Conservation (phyloP, 2,113 vertebrate genomes). For the Mesembrinibis cayennensis region DNA sequence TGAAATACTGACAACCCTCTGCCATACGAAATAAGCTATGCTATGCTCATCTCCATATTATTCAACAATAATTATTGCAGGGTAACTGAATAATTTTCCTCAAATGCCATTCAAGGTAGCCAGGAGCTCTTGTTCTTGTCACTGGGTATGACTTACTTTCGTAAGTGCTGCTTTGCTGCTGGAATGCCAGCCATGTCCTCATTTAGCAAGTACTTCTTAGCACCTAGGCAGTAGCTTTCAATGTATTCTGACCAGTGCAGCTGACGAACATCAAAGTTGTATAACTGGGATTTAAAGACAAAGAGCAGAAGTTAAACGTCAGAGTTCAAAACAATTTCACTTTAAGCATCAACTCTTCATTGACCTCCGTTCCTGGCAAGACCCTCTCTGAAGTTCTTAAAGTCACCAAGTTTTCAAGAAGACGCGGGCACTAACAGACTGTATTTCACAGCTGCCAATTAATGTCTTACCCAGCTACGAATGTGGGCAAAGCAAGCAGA, state of each 20-base stretch:
- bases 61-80: neutral
- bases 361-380: neutral
- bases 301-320: neutral
- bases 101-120: neutral
- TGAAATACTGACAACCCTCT: neutral
- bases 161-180: constrained; percentile 87
- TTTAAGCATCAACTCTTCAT: neutral
- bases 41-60: neutral
- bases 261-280: constrained; percentile 93
- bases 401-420: neutral
- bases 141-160: constrained; percentile 78
- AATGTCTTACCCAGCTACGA: neutral
- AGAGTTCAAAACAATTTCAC: neutral
- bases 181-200: constrained; percentile 96
- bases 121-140: neutral
- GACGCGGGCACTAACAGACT: neutral
- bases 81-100: neutral
- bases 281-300: constrained; percentile 77
- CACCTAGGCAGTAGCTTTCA: constrained; percentile 91
- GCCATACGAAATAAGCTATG: neutral
- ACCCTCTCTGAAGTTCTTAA: neutral
- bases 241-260: constrained; percentile 96
- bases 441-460: neutral
- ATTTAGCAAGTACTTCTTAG: constrained; percentile 95
- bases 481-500: neutral